phyloP scores from a whole-genome alignment of 1,140 invertebrate species.

The Acromyrmex charruanus region DNA sequence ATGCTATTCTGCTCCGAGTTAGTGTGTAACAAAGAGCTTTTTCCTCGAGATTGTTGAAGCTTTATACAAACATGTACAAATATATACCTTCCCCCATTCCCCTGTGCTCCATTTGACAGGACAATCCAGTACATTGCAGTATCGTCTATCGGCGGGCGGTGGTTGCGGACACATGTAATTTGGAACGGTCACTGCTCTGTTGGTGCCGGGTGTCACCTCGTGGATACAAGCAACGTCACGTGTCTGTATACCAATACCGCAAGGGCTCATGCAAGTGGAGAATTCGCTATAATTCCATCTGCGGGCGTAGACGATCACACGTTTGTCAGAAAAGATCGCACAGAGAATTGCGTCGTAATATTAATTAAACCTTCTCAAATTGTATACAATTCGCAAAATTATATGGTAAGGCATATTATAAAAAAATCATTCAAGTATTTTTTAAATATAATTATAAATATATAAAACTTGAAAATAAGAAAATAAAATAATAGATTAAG shows the following conservation, averaged over 20 bases:
- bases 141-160: constrained; percentile 93
- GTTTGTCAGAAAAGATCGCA: constrained; percentile 32
- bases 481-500: background rate
- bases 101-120: constrained; percentile 94
- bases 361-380: constrained; percentile 24
- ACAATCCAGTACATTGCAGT: constrained; percentile 97
- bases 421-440: background rate
- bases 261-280: constrained; percentile 94
- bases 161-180: constrained; percentile 96
- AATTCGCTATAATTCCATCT: constrained; percentile 96
- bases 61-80: background rate
- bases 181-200: constrained; percentile 95
- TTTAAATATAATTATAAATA: constrained; percentile 7
- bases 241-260: constrained; percentile 96
- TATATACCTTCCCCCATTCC: constrained; percentile 92
- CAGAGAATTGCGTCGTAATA: background rate
- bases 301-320: constrained; percentile 67
- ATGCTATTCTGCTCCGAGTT: background rate
- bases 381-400: background rate
- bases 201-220: constrained; percentile 94
- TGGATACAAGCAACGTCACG: constrained; percentile 97
- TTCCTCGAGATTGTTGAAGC: background rate
- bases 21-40: background rate
- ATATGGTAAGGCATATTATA: background rate
- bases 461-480: background rate